These are phyloP conservation scores for Anthonomus grandis DNA, from an alignment of 1,140 invertebrate species.

Conservation along the genomic window DNA sequence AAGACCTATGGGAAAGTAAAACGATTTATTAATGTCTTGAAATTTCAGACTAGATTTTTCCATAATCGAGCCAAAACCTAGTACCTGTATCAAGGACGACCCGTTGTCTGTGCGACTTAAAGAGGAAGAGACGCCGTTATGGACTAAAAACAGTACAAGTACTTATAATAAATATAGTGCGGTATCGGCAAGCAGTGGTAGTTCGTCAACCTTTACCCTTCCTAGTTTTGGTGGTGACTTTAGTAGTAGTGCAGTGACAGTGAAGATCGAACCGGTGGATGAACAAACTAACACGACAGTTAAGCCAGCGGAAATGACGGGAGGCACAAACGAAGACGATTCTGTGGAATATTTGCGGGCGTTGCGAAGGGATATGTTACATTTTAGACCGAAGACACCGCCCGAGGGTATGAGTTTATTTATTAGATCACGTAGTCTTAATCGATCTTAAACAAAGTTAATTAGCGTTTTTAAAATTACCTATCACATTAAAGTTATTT, in stretches of 20 bases:
- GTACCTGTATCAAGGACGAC: too few relatives aligned
- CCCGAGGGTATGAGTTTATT: too few relatives aligned
- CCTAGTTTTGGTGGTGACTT: constrained; percentile 14
- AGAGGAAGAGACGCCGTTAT: not conserved
- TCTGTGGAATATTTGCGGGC: constrained; percentile 40
- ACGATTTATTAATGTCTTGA: too few relatives aligned
- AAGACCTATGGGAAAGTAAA: too few relatives aligned
- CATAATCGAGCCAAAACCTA: constrained; percentile 30
- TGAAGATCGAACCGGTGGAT: constrained; percentile 29
- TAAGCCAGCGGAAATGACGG: not conserved
- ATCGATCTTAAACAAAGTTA: too few relatives aligned
- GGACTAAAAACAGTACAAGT: constrained; percentile 13
- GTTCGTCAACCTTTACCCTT: constrained; percentile 17
- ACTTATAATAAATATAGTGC: constrained; percentile 14
- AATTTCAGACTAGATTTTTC: constrained; percentile 32
- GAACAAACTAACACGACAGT: constrained; percentile 15
- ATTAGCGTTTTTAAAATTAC: too few relatives aligned
- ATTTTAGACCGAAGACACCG: constrained; percentile 73
- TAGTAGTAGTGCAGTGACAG: constrained; percentile 22
- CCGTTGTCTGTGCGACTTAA: constrained; percentile 8
- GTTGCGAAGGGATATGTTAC: constrained; percentile 57
- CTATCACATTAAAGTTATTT: too few relatives aligned
- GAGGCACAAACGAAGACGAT: constrained; percentile 33
- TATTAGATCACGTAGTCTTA: too few relatives aligned
- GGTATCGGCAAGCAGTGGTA: constrained; percentile 11